A percentile compares a stretch with the other conserved stretches of the same genome.
Evolutionary conservation across 1,140 invertebrate genomes (phyloP).

Genomic region (Carposina sasakii): DNA sequence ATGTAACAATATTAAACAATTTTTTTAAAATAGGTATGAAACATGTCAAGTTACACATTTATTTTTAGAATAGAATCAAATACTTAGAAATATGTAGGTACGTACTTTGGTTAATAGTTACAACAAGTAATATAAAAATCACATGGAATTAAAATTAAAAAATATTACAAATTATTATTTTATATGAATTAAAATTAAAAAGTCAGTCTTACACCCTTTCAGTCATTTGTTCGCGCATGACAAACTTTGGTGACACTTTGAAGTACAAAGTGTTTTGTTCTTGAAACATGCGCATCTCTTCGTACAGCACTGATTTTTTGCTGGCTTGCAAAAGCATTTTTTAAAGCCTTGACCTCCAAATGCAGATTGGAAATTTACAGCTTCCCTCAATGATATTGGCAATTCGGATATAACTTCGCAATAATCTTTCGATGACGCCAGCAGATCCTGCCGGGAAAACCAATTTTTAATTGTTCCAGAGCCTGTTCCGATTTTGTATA

Average conservation of each 20-base stretch:
- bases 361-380: conserved; percentile 10
- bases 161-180: no score
- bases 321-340: conserved; percentile 18
- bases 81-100: no score
- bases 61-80: no score
- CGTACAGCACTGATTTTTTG: conserved; percentile 12
- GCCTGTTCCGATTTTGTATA: conserved; percentile 14
- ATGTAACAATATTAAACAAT: no score
- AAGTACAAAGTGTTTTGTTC: conserved; percentile 17
- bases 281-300: conserved; percentile 19
- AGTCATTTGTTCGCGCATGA: conserved; percentile 16
- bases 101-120: no score
- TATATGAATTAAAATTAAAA: no score
- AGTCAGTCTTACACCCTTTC: no score
- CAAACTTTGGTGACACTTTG: conserved; percentile 16
- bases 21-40: no score
- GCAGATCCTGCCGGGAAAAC: conserved; percentile 12
- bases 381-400: conserved; percentile 18
- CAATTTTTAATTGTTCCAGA: conserved; percentile 18
- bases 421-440: conserved; percentile 6
- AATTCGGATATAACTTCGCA: conserved; percentile 9
- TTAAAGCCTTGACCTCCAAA: conserved; percentile 11
- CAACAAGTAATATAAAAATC: no score
- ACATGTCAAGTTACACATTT: no score
- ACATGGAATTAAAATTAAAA: no score